phyloP scores from a whole-genome alignment of 2,113 vertebrate genomes.

The Chloropsis cyanopogon region DNA sequence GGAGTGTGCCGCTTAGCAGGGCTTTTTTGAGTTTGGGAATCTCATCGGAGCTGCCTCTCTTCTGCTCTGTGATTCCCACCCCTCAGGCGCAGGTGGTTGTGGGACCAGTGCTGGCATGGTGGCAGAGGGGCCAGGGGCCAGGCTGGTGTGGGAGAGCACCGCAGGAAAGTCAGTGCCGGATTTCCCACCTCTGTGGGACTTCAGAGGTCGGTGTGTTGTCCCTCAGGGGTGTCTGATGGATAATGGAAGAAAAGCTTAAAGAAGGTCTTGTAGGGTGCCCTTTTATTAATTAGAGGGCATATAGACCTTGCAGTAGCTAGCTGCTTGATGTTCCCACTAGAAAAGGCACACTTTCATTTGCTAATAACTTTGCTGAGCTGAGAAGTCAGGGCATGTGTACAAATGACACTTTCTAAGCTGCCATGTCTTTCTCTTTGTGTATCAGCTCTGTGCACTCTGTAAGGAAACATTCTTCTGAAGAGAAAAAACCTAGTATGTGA shows the following conservation, averaged over 20 bases:
- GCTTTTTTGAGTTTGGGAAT: constrained; percentile 71
- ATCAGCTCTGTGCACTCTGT: neutral
- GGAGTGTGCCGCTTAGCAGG: constrained; percentile 67
- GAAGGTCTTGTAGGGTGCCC: neutral
- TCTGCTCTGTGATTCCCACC: constrained; percentile 35
- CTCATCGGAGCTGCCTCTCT: constrained; percentile 60
- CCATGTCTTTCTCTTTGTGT: neutral
- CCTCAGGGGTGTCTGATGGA: neutral
- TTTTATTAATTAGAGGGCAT: neutral
- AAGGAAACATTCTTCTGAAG: neutral
- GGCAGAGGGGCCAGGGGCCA: neutral
- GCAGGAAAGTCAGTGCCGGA: rapidly evolving
- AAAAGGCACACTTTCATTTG: neutral
- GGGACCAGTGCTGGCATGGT: rapidly evolving
- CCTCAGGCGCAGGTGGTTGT: neutral
- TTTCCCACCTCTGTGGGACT: neutral
- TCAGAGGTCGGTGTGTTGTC: neutral
- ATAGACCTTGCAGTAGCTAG: neutral
- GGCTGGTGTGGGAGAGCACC: rapidly evolving
- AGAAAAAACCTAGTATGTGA: neutral
- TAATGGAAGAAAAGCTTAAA: neutral
- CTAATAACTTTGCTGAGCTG: neutral
- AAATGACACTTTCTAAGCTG: neutral
- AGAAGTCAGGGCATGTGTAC: neutral
- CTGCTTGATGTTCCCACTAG: neutral